Evolutionary conservation across 2,113 vertebrate genomes (phyloP).

Genomic region (Mormyrus iriodes): DNA sequence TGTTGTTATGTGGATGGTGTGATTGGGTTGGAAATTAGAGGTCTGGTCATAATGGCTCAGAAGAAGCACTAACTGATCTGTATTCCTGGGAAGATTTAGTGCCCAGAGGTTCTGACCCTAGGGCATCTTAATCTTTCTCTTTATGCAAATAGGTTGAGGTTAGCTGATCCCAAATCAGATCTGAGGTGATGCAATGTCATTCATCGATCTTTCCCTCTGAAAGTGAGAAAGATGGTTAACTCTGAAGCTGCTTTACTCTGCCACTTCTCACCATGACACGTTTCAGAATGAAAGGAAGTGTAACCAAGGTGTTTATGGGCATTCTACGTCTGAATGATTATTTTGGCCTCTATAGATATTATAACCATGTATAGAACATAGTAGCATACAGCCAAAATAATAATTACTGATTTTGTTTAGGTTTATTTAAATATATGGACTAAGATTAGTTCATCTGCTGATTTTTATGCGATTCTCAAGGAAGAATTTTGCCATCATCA

Average conservation of each 20-base stretch:
- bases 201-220: background rate
- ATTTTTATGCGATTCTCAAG: background rate
- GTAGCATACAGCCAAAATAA: no score
- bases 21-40: background rate
- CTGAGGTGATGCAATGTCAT: background rate
- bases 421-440: background rate
- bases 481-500: background rate
- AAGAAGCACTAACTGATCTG: background rate
- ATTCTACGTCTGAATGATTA: background rate
- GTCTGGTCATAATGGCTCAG: background rate
- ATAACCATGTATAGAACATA: background rate
- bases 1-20: background rate
- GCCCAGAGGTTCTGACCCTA: slow-evolving; percentile 4
- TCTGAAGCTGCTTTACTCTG: background rate
- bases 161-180: slow-evolving; percentile 8
- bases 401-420: background rate
- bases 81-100: slow-evolving; percentile 3
- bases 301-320: background rate
- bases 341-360: background rate
- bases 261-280: background rate
- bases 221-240: background rate
- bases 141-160: slow-evolving; percentile 2
- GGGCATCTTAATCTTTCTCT: slow-evolving; percentile 11
- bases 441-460: background rate
- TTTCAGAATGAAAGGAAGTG: background rate